Evolutionary conservation across 2,888 invertebrate species (phyloP).

Genomic region (Ophioninae sp.): DNA sequence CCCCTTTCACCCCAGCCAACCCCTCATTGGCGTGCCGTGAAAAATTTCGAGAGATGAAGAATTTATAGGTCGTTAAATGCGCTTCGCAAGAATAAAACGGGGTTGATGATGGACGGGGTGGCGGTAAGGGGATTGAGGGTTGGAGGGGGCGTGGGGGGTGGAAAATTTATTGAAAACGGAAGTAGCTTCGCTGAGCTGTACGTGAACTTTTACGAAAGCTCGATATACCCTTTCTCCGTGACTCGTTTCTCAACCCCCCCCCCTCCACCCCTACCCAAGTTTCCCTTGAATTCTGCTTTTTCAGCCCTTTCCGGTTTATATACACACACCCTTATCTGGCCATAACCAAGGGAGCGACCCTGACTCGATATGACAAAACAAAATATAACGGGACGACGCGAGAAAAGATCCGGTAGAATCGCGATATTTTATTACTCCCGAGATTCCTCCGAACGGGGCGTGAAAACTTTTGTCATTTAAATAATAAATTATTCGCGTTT

Average conservation of each 20-base stretch:
- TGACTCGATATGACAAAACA: constrained; percentile 22
- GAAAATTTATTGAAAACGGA: constrained; percentile 54
- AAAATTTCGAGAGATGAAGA: constrained; percentile 43
- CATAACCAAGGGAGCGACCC: constrained; percentile 13
- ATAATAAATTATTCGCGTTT: constrained; percentile 11
- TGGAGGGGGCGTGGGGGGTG: neutral
- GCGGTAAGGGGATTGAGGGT: neutral
- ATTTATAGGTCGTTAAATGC: constrained; percentile 54
- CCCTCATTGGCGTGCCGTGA: neutral
- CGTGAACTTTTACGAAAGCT: constrained; percentile 46
- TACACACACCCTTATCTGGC: neutral
- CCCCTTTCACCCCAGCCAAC: too few species aligned
- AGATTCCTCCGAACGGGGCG: constrained; percentile 31
- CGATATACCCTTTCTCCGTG: constrained; percentile 31
- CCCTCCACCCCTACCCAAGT: neutral
- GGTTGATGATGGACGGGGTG: neutral
- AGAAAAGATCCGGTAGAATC: constrained; percentile 14
- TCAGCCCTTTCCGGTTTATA: constrained; percentile 15
- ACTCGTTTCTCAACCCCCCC: neutral
- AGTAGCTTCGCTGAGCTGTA: constrained; percentile 35
- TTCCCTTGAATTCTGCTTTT: constrained; percentile 22
- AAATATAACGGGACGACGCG: neutral
- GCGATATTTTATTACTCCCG: constrained; percentile 37
- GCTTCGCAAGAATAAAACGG: constrained; percentile 19
- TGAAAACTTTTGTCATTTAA: constrained; percentile 17